phyloP scores from a whole-genome alignment of 2,888 invertebrate genomes.

The Phytoseiulus persimilis region DNA sequence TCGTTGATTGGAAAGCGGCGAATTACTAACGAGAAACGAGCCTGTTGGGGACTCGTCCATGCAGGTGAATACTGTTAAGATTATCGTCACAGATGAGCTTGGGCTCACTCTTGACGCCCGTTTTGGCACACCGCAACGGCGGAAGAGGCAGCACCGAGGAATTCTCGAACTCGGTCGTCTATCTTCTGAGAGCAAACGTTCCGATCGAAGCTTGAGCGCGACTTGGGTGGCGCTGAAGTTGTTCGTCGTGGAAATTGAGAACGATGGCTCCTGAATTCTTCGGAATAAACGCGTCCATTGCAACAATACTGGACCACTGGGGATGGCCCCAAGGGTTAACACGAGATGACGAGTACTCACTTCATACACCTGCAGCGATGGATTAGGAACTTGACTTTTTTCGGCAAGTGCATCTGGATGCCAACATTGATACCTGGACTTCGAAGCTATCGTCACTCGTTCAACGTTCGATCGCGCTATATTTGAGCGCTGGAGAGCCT shows the following conservation, averaged over 20 bases:
- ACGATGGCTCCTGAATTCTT: no score
- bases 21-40: not conserved
- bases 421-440: not conserved
- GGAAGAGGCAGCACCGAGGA: no score
- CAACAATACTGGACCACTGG: no score
- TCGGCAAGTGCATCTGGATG: not conserved
- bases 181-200: no score
- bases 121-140: not conserved
- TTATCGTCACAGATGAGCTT: not conserved
- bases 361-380: not conserved
- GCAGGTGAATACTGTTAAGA: not conserved
- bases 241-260: no score
- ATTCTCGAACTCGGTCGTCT: no score
- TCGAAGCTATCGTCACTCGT: not conserved
- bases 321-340: no score
- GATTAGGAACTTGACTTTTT: not conserved
- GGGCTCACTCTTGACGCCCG: not conserved
- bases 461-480: not conserved
- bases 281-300: no score
- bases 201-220: no score
- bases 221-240: no score
- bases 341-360: not conserved
- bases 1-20: no score
- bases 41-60: not conserved
- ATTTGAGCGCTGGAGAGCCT: not conserved